phyloP scores from a whole-genome alignment of 2,113 vertebrate species.

The Rutilus rutilus region DNA sequence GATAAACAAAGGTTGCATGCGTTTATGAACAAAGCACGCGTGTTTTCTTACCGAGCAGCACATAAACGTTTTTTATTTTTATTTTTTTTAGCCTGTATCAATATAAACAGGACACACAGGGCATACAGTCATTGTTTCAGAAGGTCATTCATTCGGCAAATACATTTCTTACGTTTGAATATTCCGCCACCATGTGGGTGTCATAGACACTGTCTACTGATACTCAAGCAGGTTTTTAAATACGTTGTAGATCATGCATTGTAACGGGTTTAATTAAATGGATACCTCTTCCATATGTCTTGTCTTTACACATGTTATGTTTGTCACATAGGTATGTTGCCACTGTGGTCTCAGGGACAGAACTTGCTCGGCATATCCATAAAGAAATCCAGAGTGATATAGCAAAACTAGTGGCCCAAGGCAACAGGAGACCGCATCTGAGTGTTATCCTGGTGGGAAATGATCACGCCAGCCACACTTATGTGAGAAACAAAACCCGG shows the following conservation, averaged over 20 bases:
- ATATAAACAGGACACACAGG: background rate
- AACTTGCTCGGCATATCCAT: constrained; percentile 84
- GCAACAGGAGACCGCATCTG: constrained; percentile 88
- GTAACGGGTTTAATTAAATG: background rate
- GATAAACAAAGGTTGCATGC: background rate
- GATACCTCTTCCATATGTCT: background rate
- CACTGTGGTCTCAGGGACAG: constrained; percentile 85
- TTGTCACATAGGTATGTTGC: constrained; percentile 77
- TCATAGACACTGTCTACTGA: background rate
- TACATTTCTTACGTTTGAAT: background rate
- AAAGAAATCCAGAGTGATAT: constrained; percentile 86
- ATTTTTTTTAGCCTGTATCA: too few relatives aligned
- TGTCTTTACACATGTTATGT: constrained; percentile 6
- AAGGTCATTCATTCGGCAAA: background rate
- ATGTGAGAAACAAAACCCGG: constrained; percentile 89
- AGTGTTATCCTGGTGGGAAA: constrained; percentile 89
- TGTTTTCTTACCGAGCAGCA: background rate
- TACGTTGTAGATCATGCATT: background rate
- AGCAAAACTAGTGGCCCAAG: constrained; percentile 80
- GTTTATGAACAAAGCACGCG: background rate
- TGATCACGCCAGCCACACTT: constrained; percentile 87
- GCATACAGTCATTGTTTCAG: background rate
- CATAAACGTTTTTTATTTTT: background rate
- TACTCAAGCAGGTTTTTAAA: background rate
- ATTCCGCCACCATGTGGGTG: constrained; percentile 36